Evolutionary conservation across 2,888 invertebrate genomes (phyloP).

Genomic region (Seira musarum): DNA sequence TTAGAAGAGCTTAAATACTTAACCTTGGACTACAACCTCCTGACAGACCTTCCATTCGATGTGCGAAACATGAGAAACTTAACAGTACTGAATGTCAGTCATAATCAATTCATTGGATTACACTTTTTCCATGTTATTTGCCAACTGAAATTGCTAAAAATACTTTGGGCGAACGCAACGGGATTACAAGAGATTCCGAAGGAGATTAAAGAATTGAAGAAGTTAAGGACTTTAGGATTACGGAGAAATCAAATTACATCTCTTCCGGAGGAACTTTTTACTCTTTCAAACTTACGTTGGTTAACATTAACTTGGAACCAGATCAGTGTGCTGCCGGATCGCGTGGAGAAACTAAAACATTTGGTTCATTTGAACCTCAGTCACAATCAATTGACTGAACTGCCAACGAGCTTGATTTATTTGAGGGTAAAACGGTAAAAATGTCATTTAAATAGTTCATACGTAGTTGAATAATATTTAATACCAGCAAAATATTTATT

Average conservation of each 20-base stretch:
- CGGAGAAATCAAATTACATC: slow-evolving; percentile 22
- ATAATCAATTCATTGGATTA: slow-evolving; percentile 34
- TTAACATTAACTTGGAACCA: slow-evolving; percentile 44
- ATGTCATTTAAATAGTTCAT: too few relatives aligned
- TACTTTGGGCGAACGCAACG: slow-evolving; percentile 39
- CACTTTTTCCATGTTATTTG: slow-evolving; percentile 41
- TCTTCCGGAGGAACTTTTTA: slow-evolving; percentile 11
- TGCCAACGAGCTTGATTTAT: background rate
- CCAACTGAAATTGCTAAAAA: slow-evolving; percentile 29
- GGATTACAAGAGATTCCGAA: slow-evolving; percentile 23
- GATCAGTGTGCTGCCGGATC: slow-evolving; percentile 31
- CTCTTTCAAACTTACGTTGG: slow-evolving; percentile 11
- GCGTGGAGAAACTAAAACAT: background rate
- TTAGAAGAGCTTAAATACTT: slow-evolving; percentile 19
- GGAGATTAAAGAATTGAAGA: slow-evolving; percentile 31
- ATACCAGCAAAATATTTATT: too few relatives aligned
- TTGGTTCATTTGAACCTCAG: slow-evolving; percentile 34
- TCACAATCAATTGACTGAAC: background rate
- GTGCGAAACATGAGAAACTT: slow-evolving; percentile 27
- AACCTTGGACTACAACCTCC: slow-evolving; percentile 33
- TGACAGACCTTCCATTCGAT: slow-evolving; percentile 25
- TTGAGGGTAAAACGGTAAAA: slow-evolving; percentile 11
- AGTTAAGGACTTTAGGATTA: slow-evolving; percentile 34
- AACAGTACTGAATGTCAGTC: slow-evolving; percentile 44
- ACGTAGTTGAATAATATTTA: too few relatives aligned